Evolutionary conservation across 2,888 invertebrate species (phyloP), one percentile per base, ranked within the genome.

Genomic region (Pristionchus fissidentatus): DNA sequence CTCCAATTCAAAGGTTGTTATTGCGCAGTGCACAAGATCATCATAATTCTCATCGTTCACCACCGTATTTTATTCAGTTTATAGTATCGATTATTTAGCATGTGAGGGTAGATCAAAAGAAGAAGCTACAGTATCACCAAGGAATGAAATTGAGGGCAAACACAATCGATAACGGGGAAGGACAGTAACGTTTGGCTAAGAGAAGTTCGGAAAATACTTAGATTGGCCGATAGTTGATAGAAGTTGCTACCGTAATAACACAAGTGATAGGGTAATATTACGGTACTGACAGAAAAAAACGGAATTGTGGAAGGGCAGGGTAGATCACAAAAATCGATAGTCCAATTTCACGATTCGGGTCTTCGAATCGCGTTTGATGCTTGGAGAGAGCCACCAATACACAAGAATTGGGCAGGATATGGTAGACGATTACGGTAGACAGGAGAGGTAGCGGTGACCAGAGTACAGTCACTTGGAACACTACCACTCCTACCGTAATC

Each of bases 61-160:
- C 70, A 70, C 70, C 70, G 41, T 70, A 41, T 22, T 66, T 70
- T 70, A 43, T 70, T 43, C n/a, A 70, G n/a, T n/a, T n/a, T n/a
- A n/a, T n/a, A n/a, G n/a, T n/a, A n/a, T 57, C 57, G 62, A 38
- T 22, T 66, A 66, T 38, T 38, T n/a, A 66, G 38, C 35, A 38
- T 66, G 66, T 8, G 38, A 22, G 66, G 66, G 38, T 66, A n/a
- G 41, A 70, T 41, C 41, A 70, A 70, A 41, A 22, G 70, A 70
- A 26, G 70, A 41, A 26, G 26, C 43, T 70, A 70, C 70, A 43
- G 26, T 43, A 70, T 70, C 66, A 66, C 66, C 66, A 66, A 66
- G 38, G 66, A 38, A 19, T 35, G 66, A 60, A 38, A 38, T 5
- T 15, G 55, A 55, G 55, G 22, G n/a, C n/a, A n/a, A n/a, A n/a